Evolutionary conservation across 2,888 invertebrate genomes (phyloP).

Genomic region (Drosophila atripex): DNA sequence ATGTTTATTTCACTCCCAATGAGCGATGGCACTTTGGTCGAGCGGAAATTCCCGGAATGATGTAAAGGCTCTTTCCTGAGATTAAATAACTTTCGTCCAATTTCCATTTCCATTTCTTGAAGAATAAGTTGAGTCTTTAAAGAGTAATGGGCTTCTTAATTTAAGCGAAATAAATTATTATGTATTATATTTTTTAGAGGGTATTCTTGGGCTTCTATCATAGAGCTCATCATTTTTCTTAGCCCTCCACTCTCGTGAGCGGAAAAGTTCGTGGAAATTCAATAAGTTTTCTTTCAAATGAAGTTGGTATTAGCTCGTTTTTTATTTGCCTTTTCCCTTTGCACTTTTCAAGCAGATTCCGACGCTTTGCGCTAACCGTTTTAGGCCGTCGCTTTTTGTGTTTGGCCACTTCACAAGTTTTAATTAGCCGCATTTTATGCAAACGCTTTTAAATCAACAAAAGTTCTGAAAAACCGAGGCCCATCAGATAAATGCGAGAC

Average conservation of each 20-base stretch:
- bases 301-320: conserved; percentile 49
- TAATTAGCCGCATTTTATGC: conserved; percentile 77
- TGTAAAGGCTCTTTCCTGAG: conserved; percentile 17
- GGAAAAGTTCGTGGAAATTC: conserved; percentile 68
- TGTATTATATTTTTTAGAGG: conserved; percentile 1
- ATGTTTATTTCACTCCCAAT: conserved; percentile 31
- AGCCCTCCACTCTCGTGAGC: not conserved
- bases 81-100: conserved; percentile 22
- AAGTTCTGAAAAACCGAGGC: conserved; percentile 27
- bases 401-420: conserved; percentile 61
- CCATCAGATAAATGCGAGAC: conserved; percentile 8
- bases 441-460: conserved; percentile 64
- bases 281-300: conserved; percentile 62
- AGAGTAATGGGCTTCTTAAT: not conserved
- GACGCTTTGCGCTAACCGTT: conserved; percentile 34
- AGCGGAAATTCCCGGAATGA: conserved; percentile 33
- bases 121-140: not conserved
- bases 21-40: conserved; percentile 41
- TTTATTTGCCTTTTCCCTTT: conserved; percentile 26
- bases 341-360: conserved; percentile 31
- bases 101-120: conserved; percentile 1
- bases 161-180: not conserved
- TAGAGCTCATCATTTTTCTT: not conserved
- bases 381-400: conserved; percentile 6
- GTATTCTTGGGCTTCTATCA: not conserved